phyloP scores from a whole-genome alignment of 2,797 vertebrate genomes.

The Tauraco hartlaubi region DNA sequence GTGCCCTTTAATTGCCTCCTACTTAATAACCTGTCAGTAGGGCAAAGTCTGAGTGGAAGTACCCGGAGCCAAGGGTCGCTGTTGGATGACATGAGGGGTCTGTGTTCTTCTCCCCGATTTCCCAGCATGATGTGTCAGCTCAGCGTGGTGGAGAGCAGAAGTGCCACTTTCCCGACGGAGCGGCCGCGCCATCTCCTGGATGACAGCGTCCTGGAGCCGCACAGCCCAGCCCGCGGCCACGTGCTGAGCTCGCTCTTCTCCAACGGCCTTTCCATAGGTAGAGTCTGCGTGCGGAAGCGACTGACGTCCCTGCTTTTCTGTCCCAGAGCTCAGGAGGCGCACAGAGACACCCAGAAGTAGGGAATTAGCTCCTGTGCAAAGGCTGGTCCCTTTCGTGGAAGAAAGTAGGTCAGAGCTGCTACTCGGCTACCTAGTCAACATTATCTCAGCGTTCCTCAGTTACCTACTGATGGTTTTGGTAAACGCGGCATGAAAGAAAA shows the following conservation, averaged over 20 bases:
- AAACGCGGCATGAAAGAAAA: neutral
- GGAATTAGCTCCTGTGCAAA: neutral
- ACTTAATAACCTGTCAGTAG: neutral
- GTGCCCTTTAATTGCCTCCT: neutral
- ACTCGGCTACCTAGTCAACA: neutral
- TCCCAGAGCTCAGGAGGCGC: neutral
- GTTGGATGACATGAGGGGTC: neutral
- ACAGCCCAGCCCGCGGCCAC: constrained; percentile 87
- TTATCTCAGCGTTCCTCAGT: neutral
- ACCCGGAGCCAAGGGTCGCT: neutral
- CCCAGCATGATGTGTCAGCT: constrained; percentile 95
- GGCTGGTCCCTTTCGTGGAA: neutral
- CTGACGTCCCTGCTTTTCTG: neutral
- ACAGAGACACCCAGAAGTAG: neutral
- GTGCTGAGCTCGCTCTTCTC: constrained; percentile 79
- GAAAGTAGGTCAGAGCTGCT: neutral
- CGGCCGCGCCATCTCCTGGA: constrained; percentile 94
- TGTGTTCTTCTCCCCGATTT: constrained; percentile 62
- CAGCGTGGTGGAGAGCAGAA: constrained; percentile 93
- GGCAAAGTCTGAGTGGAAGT: neutral
- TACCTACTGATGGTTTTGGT: neutral
- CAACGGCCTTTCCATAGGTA: constrained; percentile 92
- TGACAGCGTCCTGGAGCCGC: constrained; percentile 94
- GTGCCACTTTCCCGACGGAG: constrained; percentile 92
- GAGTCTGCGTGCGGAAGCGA: neutral